Evolutionary conservation across 2,888 invertebrate species (phyloP), one percentile per base, ranked within the genome.

Genomic region (Acleris holmiana): DNA sequence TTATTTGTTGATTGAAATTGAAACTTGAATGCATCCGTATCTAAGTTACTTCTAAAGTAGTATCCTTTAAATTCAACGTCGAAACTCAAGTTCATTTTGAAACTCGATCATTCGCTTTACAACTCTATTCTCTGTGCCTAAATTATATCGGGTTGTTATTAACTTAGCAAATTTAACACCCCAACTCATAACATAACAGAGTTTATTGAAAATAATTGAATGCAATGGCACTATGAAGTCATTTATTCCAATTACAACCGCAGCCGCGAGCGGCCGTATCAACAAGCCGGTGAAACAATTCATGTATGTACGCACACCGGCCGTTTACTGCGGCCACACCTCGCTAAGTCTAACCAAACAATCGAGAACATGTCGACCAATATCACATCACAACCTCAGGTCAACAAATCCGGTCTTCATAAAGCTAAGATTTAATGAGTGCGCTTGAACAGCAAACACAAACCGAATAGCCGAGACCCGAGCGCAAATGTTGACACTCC

Each of bases 401-500:
- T 67, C 61, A 61, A 65, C 59, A 66, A 60, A 61, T 60, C 54
- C 62, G 66, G 44, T 44, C 44, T 69, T 69, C 66, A 66, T 69
- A 69, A 66, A 70, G 69, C 69, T 66, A 55, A 67, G 69, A 70
- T 67, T 67, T 69, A 69, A 70, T 70, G 70, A 67, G 67, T 61
- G 57, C 58, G 57, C 65, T 60, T 50, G 53, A 58, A 64, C 40
- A 48, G 57, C 51, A 63, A 54, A 69, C 66, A 67, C 47, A 67
- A 61, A 58, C 58, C 35, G 57, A 56, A 44, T 60, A 48, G 69
- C 66, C 67, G 50, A 58, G 69, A 67, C 59, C 58, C 68, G 61
- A 47, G 50, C 23, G 69, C 68, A 73, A 74, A 74, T 72, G 71
- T 74, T 74, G 74, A 74, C 71, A 61, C 65, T 60, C 64, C 67